Percentiles rank a stretch among this genome's conserved stretches.
phyloP scores from a whole-genome alignment of 2,797 vertebrate genomes.

The Geotrypetes seraphini region DNA sequence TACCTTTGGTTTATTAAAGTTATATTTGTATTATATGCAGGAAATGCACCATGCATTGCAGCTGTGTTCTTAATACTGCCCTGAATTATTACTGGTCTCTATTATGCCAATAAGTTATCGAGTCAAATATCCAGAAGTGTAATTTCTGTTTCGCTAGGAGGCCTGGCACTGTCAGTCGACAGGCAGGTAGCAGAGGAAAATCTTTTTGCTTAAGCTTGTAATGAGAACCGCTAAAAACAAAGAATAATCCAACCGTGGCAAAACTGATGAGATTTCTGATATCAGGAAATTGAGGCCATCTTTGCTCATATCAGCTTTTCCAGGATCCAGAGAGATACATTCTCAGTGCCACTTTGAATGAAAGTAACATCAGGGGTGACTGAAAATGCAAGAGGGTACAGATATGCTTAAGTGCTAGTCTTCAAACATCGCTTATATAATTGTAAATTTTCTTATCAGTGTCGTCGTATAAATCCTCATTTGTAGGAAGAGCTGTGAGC shows the following conservation, averaged over 20 bases:
- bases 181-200: conserved; percentile 17
- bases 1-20: conserved; percentile 65
- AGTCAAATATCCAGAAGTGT: conserved; percentile 29
- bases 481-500: conserved; percentile 18
- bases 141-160: conserved; percentile 10
- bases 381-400: conserved; percentile 12
- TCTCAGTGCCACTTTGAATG: conserved; percentile 5
- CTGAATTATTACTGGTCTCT: conserved; percentile 46
- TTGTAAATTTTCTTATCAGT: too few relatives aligned
- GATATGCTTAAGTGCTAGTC: fast-evolving
- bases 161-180: conserved; percentile 28
- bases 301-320: conserved; percentile 11
- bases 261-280: conserved; percentile 13
- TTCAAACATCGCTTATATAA: too few relatives aligned
- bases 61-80: conserved; percentile 55
- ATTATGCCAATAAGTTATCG: conserved; percentile 41
- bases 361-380: conserved; percentile 7
- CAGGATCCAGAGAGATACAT: conserved; percentile 17
- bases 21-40: conserved; percentile 60
- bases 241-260: conserved; percentile 8
- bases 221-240: conserved; percentile 7
- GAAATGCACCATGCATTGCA: conserved; percentile 61
- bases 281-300: conserved; percentile 20
- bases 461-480: conserved; percentile 8
- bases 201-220: conserved; percentile 28